phyloP scores from a whole-genome alignment of 2,888 invertebrate species.

The Polyommatus icarus region DNA sequence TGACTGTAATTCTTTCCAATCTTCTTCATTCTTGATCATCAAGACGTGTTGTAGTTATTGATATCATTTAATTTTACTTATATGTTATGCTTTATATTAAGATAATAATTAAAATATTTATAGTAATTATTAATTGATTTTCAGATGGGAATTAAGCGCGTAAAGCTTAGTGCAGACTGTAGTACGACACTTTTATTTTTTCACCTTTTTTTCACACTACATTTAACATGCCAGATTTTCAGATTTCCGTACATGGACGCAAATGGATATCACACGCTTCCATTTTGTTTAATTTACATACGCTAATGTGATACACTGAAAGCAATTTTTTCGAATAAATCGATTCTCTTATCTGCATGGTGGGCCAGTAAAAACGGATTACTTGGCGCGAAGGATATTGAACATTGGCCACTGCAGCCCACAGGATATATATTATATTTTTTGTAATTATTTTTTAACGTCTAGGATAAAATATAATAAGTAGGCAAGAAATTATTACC shows the following conservation, averaged over 20 bases:
- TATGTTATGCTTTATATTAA: too few species aligned
- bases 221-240: slow-evolving; percentile 21
- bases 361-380: not conserved
- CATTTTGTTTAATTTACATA: slow-evolving; percentile 41
- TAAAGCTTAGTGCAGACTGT: not conserved
- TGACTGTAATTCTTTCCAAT: too few species aligned
- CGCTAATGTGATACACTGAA: slow-evolving; percentile 38
- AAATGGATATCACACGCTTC: slow-evolving; percentile 35
- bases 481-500: too few species aligned
- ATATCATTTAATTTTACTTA: not conserved
- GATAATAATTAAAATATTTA: too few species aligned
- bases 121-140: not conserved
- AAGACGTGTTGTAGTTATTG: too few species aligned
- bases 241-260: slow-evolving; percentile 33
- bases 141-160: not conserved
- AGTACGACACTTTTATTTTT: not conserved
- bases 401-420: too few species aligned
- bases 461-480: too few species aligned
- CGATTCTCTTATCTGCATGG: not conserved
- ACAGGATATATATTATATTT: too few species aligned
- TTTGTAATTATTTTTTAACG: too few species aligned
- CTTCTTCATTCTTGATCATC: too few species aligned
- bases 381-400: not conserved
- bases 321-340: slow-evolving; percentile 18
- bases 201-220: not conserved